phyloP scores from a whole-genome alignment of 2,888 invertebrate species.

The Diadromus collaris region DNA sequence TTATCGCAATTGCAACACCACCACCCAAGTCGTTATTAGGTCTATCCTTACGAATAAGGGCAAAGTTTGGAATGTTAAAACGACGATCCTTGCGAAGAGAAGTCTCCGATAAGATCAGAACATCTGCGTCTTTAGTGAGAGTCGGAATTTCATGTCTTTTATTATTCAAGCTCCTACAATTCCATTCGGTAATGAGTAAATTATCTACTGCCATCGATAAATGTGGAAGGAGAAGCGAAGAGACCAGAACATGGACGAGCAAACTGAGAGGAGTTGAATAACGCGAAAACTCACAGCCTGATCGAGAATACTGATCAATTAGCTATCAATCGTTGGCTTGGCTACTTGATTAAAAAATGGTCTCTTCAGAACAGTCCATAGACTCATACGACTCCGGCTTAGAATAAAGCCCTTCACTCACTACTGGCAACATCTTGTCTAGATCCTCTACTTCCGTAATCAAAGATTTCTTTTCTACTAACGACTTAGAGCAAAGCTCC shows the following conservation, averaged over 20 bases:
- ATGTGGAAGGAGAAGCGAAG: not conserved
- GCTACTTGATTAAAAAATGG: not conserved
- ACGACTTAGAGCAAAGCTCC: not conserved
- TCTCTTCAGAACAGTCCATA: not conserved
- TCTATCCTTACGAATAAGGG: not conserved
- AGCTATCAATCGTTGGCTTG: not conserved
- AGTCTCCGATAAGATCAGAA: not conserved
- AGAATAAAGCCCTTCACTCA: not conserved
- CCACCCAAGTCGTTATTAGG: not conserved
- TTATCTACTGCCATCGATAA: not conserved
- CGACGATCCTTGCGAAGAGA: not conserved
- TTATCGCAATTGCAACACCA: not conserved
- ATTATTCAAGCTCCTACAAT: not conserved
- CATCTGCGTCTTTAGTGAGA: not conserved
- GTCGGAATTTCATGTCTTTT: not conserved
- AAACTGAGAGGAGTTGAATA: conserved; percentile 1
- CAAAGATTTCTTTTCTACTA: not conserved
- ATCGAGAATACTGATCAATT: not conserved
- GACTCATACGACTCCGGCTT: not conserved
- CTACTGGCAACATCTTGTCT: not conserved
- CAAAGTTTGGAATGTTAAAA: not conserved
- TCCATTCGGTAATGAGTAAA: not conserved
- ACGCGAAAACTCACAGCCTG: not conserved
- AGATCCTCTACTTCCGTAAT: not conserved
- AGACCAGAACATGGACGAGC: not conserved